Percentiles rank a stretch among this genome's conserved stretches.
phyloP scores from a whole-genome alignment of 2,113 vertebrate species.

The Apodemus speciosus region DNA sequence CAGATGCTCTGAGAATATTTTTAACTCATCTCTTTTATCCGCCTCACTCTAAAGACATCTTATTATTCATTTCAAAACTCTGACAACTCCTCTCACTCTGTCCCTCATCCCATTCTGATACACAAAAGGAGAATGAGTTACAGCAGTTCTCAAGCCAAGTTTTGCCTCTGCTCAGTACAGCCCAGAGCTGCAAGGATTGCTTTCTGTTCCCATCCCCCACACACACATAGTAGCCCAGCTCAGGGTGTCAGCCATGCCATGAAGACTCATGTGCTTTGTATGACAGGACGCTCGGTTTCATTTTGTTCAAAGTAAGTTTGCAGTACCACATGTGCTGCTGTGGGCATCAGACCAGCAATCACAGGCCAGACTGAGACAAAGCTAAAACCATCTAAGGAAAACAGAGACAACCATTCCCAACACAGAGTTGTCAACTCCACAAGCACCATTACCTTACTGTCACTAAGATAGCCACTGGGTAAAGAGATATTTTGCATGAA shows the following conservation, averaged over 20 bases:
- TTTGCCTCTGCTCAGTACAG: neutral
- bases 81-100: slow-evolving; percentile 67
- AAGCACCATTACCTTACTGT: neutral
- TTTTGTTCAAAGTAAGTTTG: neutral
- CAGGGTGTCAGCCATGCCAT: neutral
- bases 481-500: neutral
- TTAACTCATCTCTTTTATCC: slow-evolving; percentile 74
- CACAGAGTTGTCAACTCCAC: neutral
- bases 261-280: neutral
- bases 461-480: neutral
- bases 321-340: accelerated
- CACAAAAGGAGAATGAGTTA: slow-evolving; percentile 12
- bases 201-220: accelerated
- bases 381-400: neutral
- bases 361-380: neutral
- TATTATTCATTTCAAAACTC: slow-evolving; percentile 76
- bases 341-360: too few species aligned
- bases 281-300: neutral
- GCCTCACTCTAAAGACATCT: slow-evolving; percentile 64
- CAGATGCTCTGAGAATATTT: slow-evolving; percentile 76
- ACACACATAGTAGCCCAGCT: too few species aligned
- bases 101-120: slow-evolving; percentile 20
- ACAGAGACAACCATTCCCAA: neutral
- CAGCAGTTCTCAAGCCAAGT: slow-evolving; percentile 16
- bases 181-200: neutral